Conservation (phyloP, 1,140 invertebrate species). For the Macrobrachium nipponense region DNA sequence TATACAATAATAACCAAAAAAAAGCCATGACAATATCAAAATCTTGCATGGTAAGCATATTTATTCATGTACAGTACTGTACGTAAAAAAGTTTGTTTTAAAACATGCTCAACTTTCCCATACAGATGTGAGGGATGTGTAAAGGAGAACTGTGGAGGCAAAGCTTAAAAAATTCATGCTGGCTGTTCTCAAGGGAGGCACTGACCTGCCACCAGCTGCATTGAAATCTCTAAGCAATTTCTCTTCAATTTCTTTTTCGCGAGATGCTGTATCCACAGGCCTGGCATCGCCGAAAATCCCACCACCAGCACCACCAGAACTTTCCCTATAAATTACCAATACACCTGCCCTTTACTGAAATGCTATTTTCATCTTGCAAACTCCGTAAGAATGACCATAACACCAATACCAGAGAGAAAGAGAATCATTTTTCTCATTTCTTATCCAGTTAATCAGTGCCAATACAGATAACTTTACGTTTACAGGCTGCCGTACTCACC, state of each 20-base stretch:
- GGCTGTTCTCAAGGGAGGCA: too few species aligned
- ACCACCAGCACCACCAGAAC: slow-evolving; percentile 5
- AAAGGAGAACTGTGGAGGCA: too few species aligned
- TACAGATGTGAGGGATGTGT: too few species aligned
- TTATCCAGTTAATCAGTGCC: not conserved
- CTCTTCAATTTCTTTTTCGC: slow-evolving; percentile 76
- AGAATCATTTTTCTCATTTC: not conserved
- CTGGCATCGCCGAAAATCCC: slow-evolving; percentile 91
- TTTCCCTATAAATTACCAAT: not conserved
- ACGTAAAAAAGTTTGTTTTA: too few species aligned
- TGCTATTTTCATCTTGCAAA: not conserved
- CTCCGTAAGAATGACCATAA: not conserved
- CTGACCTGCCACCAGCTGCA: too few species aligned
- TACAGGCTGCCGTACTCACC: not conserved
- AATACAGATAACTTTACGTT: not conserved
- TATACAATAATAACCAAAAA: too few species aligned
- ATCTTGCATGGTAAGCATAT: too few species aligned
- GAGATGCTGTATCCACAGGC: slow-evolving; percentile 91
- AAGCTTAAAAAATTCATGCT: too few species aligned
- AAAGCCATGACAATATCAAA: too few species aligned
- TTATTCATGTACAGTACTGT: too few species aligned
- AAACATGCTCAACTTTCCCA: too few species aligned
- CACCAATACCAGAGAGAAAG: not conserved
- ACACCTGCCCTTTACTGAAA: not conserved
- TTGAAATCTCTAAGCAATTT: slow-evolving; percentile 69